These are phyloP conservation scores for Cheilosia grossa DNA, from an alignment of 2,888 invertebrate species.

Conservation along the genomic window DNA sequence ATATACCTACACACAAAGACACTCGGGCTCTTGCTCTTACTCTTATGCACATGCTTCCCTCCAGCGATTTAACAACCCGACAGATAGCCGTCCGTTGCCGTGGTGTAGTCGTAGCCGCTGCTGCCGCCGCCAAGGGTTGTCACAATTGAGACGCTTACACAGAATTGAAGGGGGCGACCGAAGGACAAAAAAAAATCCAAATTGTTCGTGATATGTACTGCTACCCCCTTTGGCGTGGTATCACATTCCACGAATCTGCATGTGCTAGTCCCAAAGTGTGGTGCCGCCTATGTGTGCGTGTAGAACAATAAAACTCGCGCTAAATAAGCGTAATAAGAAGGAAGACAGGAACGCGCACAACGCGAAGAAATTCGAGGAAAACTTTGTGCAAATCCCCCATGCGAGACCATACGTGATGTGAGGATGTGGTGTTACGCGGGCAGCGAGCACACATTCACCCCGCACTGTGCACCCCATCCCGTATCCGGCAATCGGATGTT, in stretches of 20 bases:
- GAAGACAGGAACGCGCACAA: slow-evolving; percentile 78
- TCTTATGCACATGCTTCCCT: slow-evolving; percentile 70
- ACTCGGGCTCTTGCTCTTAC: slow-evolving; percentile 32
- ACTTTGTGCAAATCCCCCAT: slow-evolving; percentile 65
- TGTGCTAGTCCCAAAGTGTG: slow-evolving; percentile 58
- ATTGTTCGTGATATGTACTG: slow-evolving; percentile 49
- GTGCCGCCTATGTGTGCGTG: slow-evolving; percentile 45
- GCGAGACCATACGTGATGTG: slow-evolving; percentile 72
- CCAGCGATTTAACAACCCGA: slow-evolving; percentile 65
- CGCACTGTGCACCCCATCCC: slow-evolving; percentile 8
- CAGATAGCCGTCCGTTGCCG: slow-evolving; percentile 62
- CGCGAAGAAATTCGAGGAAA: slow-evolving; percentile 73
- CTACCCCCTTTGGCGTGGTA: slow-evolving; percentile 51
- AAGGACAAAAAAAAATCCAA: slow-evolving; percentile 40
- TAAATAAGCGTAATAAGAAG: slow-evolving; percentile 80
- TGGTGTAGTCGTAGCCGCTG: slow-evolving; percentile 35
- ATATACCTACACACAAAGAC: slow-evolving; percentile 51
- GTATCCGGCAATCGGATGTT: slow-evolving; percentile 34
- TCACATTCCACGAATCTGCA: slow-evolving; percentile 73
- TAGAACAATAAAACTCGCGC: slow-evolving; percentile 76
- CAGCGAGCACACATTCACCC: slow-evolving; percentile 24
- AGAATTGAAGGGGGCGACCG: slow-evolving; percentile 68
- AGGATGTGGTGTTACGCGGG: slow-evolving; percentile 67
- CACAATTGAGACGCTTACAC: slow-evolving; percentile 69
- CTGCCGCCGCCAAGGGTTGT: slow-evolving; percentile 58